Evolutionary conservation across 2,888 invertebrate genomes (phyloP).

Genomic region (Escarpia spicata): DNA sequence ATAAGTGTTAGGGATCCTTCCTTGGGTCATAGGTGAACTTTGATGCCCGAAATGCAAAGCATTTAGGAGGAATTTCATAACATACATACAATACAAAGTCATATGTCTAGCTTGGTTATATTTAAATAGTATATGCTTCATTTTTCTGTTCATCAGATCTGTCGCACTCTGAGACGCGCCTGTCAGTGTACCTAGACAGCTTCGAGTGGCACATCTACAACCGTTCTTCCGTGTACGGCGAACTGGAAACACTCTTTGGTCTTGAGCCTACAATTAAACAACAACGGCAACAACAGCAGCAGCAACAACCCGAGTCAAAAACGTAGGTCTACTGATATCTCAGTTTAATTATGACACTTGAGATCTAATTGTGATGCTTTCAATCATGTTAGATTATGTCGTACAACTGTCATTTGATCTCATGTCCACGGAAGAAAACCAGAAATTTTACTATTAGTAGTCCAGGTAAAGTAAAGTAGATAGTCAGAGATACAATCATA

Average conservation of each 20-base stretch:
- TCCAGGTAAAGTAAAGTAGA: no score
- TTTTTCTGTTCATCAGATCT: conserved; percentile 72
- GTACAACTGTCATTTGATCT: background rate
- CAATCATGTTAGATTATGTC: background rate
- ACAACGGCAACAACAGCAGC: background rate
- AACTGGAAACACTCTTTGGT: conserved; percentile 88
- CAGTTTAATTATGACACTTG: background rate
- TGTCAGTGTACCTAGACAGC: conserved; percentile 59
- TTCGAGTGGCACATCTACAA: conserved; percentile 96
- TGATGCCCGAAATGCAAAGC: no score
- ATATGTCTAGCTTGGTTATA: no score
- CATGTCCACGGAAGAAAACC: background rate
- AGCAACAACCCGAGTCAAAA: background rate
- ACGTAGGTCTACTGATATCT: conserved; percentile 7
- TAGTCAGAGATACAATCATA: no score
- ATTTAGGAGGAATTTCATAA: no score
- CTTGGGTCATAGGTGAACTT: no score
- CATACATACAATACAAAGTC: no score
- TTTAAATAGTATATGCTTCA: no score
- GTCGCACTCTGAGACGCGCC: conserved; percentile 87
- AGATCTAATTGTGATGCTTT: background rate
- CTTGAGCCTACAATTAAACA: conserved; percentile 70
- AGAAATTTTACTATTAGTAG: no score
- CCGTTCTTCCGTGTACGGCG: conserved; percentile 85
- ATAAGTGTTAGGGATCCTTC: no score